Evolutionary conservation across 2,888 invertebrate genomes (phyloP).

Genomic region (Apomyelois bistriatella): DNA sequence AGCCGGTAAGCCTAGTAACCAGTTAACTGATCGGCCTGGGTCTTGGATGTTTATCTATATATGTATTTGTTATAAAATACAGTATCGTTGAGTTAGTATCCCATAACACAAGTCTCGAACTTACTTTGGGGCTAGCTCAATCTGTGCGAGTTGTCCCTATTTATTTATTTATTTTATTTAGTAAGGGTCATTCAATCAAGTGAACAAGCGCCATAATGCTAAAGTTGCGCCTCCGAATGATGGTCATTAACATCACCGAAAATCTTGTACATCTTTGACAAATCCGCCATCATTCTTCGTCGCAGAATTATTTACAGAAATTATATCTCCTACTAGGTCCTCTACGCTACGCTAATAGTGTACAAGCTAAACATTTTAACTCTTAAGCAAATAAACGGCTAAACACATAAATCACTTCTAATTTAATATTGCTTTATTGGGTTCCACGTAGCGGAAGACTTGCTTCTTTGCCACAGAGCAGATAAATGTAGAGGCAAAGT

Average conservation of each 20-base stretch:
- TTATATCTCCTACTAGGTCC: slow-evolving; percentile 39
- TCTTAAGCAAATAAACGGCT: slow-evolving; percentile 37
- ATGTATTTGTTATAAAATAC: too few species aligned
- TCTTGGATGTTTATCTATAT: too few species aligned
- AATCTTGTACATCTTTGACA: background rate
- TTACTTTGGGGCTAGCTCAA: too few species aligned
- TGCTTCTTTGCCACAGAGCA: slow-evolving; percentile 24
- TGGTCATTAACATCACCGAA: background rate
- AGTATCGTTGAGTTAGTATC: too few species aligned
- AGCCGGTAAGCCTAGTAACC: too few species aligned
- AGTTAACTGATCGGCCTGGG: too few species aligned
- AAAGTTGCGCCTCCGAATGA: background rate
- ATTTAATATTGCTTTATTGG: slow-evolving; percentile 58
- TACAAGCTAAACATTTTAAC: slow-evolving; percentile 46
- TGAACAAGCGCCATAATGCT: background rate
- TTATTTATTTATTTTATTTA: too few species aligned
- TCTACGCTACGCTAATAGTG: slow-evolving; percentile 32
- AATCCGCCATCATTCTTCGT: background rate
- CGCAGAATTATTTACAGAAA: slow-evolving; percentile 14
- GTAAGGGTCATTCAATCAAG: background rate
- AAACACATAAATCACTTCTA: slow-evolving; percentile 32
- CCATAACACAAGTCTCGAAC: too few species aligned
- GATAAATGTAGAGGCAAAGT: background rate
- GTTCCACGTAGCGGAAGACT: slow-evolving; percentile 64
- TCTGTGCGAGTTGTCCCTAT: too few species aligned